Base-by-base conservation (phyloP, 2,888 invertebrate species). In the Drosophila peninsularis region DNA sequence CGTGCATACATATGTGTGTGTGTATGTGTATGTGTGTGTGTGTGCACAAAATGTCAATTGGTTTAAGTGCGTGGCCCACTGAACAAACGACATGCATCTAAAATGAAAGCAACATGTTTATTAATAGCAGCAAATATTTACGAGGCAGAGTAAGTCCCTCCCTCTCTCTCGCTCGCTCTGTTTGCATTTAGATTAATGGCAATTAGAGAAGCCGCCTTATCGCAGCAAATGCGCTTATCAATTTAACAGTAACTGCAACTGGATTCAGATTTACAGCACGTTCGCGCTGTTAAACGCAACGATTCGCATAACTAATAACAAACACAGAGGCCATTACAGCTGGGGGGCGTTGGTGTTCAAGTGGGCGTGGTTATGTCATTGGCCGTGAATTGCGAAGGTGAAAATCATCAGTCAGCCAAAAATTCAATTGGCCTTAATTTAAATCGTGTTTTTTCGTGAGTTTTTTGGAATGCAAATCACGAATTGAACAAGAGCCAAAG, bases 31-130 rank as follows among this genome's bases (percentile, higher is more conserved):
- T 56, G 52, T 42, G 41, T 30, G 17, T 32, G 36, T 37, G 42
- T 62, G 77, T 52, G 76, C 55, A 71, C 39, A 63, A 76, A 76
- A 72, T 78, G 80, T 76, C 77, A 78, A 80, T 80, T 77, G 72
- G 67, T 44, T 76, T 79, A 76, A 77, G 71, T 79, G 77, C 80
- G 77, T 79, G 76, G 62, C 62, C 54, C 64, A 78, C 75, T 65
- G 53, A 62, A 62, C 47, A 70, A 58, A 65, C 62, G 62, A 37
- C 64, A 13, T 49, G 54, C 49, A 63, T 24, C 34, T 47, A 30
- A 47, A 75, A 62, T 56, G 49, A 36, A 56, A 65, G 54, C 61
- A 70, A 56, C 60, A 58, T 71, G 76, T 70, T 76, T 76, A 76
- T 79, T 76, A 66, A 75, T 75, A 70, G 71, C 64, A 52, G 34